These are phyloP conservation scores for Naja naja DNA, from an alignment of 2,113 vertebrate genomes.

Conservation along the genomic window DNA sequence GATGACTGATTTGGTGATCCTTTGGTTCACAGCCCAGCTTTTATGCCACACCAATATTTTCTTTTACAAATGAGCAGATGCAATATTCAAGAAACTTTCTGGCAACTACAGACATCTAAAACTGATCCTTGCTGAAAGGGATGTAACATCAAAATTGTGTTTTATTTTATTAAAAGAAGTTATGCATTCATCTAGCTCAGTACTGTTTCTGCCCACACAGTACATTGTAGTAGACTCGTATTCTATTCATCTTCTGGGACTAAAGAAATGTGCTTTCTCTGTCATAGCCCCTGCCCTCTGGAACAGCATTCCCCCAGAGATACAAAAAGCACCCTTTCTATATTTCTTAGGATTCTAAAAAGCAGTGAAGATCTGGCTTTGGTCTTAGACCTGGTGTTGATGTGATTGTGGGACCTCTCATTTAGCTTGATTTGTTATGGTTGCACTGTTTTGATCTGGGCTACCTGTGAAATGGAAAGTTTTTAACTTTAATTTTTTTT, in stretches of 20 bases:
- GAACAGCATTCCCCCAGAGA: background rate
- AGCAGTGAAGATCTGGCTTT: background rate
- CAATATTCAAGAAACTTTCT: background rate
- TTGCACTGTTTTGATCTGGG: background rate
- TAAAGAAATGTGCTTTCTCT: background rate
- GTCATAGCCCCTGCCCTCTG: background rate
- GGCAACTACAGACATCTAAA: background rate
- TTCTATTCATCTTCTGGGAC: background rate
- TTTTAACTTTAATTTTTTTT: background rate
- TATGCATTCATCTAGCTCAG: background rate
- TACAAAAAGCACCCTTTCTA: background rate
- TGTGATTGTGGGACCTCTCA: background rate
- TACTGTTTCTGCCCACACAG: background rate
- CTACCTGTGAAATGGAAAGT: background rate
- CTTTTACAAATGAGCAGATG: background rate
- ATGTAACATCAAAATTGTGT: background rate
- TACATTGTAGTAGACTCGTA: background rate
- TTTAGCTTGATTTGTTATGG: background rate
- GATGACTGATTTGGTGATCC: no score
- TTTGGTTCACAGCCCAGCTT: background rate
- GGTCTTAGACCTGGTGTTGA: background rate
- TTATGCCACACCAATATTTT: background rate
- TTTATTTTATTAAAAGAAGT: background rate
- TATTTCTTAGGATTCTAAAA: background rate
- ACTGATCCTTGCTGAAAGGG: background rate